Conservation (phyloP, 2,113 vertebrate genomes). For the Phoenicopterus ruber region DNA sequence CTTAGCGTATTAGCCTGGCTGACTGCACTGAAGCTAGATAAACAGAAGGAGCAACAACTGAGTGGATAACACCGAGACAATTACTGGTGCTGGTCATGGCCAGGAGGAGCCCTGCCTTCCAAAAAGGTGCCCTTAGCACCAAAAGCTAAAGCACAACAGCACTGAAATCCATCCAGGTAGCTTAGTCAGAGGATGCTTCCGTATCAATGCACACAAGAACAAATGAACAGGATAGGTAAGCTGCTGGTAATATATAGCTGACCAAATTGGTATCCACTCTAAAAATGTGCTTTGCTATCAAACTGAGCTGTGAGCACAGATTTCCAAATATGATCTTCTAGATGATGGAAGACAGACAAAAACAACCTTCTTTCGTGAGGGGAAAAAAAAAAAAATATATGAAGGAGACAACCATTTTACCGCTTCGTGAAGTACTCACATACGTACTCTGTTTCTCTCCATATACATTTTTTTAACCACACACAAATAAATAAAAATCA, state of each 20-base stretch:
- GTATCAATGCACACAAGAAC: background rate
- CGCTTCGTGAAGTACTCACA: background rate
- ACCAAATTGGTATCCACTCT: background rate
- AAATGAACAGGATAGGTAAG: background rate
- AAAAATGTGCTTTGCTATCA: background rate
- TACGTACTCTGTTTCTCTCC: background rate
- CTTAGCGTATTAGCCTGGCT: background rate
- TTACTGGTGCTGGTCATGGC: background rate
- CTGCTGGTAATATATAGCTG: background rate
- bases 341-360: background rate
- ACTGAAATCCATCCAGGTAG: background rate
- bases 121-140: background rate
- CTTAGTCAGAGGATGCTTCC: background rate
- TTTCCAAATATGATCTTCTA: background rate
- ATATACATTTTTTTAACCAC: background rate
- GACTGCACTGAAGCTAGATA: background rate
- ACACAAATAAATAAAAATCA: background rate
- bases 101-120: background rate
- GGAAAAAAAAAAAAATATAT: background rate
- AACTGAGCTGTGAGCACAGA: background rate
- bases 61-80: background rate
- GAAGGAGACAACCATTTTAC: background rate
- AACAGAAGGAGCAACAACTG: background rate
- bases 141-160: background rate
- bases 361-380: background rate